These are phyloP conservation scores for Acheta domesticus DNA, from an alignment of 2,888 invertebrate species.

Conservation along the genomic window DNA sequence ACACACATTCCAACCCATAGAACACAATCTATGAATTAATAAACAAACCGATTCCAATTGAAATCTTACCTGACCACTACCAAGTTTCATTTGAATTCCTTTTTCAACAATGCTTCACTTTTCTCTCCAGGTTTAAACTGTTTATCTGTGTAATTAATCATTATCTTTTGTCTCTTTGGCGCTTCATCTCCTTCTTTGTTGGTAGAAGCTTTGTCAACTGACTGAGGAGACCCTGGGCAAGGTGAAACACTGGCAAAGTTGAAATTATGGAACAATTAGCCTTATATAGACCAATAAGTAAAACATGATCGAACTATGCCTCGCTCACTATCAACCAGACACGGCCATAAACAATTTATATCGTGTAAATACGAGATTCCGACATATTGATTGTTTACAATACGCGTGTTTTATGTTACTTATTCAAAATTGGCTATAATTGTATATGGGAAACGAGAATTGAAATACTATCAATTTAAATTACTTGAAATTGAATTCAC, in stretches of 20 bases:
- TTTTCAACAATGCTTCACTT: conserved; percentile 48
- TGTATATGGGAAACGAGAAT: too few species aligned
- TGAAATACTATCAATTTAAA: too few species aligned
- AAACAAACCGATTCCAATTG: too few species aligned
- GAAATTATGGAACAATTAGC: conserved; percentile 45
- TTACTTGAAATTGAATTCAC: too few species aligned
- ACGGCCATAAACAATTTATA: too few species aligned
- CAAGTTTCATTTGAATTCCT: conserved; percentile 69
- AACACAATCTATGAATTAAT: neutral
- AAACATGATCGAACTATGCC: neutral
- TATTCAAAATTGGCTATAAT: too few species aligned
- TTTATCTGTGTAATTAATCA: neutral
- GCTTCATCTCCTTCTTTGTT: conserved; percentile 39
- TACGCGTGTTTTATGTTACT: too few species aligned
- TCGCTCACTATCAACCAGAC: neutral
- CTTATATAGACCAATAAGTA: conserved; percentile 25
- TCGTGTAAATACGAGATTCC: too few species aligned
- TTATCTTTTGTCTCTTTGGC: conserved; percentile 44
- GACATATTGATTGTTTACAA: too few species aligned
- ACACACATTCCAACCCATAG: neutral
- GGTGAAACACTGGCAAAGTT: conserved; percentile 72
- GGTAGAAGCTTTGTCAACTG: conserved; percentile 43
- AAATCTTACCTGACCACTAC: conserved; percentile 43
- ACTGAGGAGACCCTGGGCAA: conserved; percentile 62
- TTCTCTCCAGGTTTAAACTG: conserved; percentile 48